Base-by-base conservation (phyloP, 2,888 invertebrate species). In the Gastrophysa polygoni region DNA sequence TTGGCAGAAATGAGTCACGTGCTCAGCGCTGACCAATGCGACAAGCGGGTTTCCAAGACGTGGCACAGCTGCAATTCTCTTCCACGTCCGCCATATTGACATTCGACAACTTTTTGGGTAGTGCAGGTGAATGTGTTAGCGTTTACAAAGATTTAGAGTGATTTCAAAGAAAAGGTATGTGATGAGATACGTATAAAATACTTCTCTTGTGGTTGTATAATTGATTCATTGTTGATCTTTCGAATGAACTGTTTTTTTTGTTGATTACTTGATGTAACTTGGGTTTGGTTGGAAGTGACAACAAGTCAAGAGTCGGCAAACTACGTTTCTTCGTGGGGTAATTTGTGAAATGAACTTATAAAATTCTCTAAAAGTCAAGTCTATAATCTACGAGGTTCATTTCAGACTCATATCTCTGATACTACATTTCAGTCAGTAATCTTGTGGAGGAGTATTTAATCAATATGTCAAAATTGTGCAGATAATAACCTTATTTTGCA, bases 41-140 rank as follows among this genome's bases (percentile, higher is more conserved):
- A 70, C 70, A 62, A 61, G 71, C 70, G 69, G 68, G 46, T 80
- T 81, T 79, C 82, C 89, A 85, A 88, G 90, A 91, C 90, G 91
- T 91, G 91, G 91, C 91, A 90, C 85, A 86, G 85, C 87, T 86
- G 87, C 86, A 87, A 88, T 83, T 86, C 86, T 87, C 86, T 87
- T 89, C 87, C 87, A 88, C 88, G 87, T 89, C 89, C 89, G 90
- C 90, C 91, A 91, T 91, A 89, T 91, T 91, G 89, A 89, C 89
- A 89, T 88, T 86, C 87, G 88, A 87, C 85, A 86, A 87, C 85
- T 87, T 87, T 83, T 82, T 80, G 85, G 85, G 87, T 87, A 86
- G 87, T 86, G 85, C 87, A 85, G 84, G 85, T 87, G 85, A 85
- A 86, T 88, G 87, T 87, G 86, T 85, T 86, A 84, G 86, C 85